Evolutionary conservation across 2,888 invertebrate genomes (phyloP).

Genomic region (Caenorhabditis sulstoni): DNA sequence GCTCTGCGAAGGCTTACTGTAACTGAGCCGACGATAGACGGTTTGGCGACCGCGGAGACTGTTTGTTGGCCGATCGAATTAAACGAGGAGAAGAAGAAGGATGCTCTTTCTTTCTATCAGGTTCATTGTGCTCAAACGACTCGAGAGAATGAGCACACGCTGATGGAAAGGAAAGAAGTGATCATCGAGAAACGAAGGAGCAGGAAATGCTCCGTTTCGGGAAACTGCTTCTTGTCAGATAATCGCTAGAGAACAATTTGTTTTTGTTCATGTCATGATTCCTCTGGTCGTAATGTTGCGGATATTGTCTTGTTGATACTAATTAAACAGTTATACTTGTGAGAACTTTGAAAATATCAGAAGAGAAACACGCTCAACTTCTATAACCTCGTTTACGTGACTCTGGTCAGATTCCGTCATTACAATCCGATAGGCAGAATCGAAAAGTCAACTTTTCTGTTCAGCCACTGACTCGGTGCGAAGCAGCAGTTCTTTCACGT

Average conservation of each 20-base stretch:
- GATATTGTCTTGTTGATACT: no score
- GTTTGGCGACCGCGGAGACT: slow-evolving; percentile 15
- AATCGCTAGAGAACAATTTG: neutral
- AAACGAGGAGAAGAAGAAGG: slow-evolving; percentile 9
- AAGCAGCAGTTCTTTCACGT: slow-evolving; percentile 18
- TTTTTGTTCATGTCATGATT: neutral
- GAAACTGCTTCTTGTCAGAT: no score
- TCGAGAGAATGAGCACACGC: slow-evolving; percentile 23
- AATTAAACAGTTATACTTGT: no score
- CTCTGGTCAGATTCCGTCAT: no score
- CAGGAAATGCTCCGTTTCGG: slow-evolving; percentile 16
- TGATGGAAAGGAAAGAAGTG: slow-evolving; percentile 4
- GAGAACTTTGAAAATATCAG: no score
- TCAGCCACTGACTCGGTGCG: neutral
- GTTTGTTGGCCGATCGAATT: slow-evolving; percentile 33
- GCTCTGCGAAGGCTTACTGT: slow-evolving; percentile 21
- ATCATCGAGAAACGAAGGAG: slow-evolving; percentile 6
- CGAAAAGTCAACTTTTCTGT: slow-evolving; percentile 26
- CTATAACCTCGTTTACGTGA: no score
- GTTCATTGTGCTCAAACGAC: slow-evolving; percentile 24
- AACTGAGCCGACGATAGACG: slow-evolving; percentile 45
- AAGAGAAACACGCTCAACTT: no score
- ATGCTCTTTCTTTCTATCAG: slow-evolving; percentile 1
- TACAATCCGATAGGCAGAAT: neutral
- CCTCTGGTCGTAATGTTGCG: no score